phyloP scores from a whole-genome alignment of 1,140 invertebrate species.

The Aphelenchoides avenae region DNA sequence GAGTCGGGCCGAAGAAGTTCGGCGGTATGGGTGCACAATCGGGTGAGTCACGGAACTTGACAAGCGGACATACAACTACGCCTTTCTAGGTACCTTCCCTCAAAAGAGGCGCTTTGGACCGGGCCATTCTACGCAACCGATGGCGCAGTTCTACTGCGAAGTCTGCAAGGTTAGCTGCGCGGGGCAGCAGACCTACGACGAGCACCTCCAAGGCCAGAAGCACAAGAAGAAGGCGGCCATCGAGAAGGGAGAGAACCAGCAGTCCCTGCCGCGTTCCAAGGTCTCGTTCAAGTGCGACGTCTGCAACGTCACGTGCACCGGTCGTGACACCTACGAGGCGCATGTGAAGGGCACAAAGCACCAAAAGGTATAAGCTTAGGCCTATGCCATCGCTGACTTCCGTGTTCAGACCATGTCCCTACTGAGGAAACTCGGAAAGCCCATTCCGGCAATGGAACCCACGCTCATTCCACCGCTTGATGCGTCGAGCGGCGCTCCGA shows the following conservation, averaged over 20 bases:
- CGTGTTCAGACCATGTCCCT: slow-evolving; percentile 19
- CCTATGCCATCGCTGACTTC: no score
- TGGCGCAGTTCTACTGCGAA: slow-evolving; percentile 30
- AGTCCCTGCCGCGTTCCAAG: slow-evolving; percentile 36
- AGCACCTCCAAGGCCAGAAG: slow-evolving; percentile 93
- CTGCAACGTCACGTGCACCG: slow-evolving; percentile 95
- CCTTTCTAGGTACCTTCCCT: neutral
- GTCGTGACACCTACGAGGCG: slow-evolving; percentile 87
- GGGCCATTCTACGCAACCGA: slow-evolving; percentile 18
- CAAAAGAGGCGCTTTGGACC: slow-evolving; percentile 21
- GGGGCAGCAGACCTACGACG: slow-evolving; percentile 85
- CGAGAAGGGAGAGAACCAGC: slow-evolving; percentile 67
- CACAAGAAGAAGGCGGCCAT: slow-evolving; percentile 96
- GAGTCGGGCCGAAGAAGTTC: no score
- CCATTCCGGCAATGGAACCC: slow-evolving; percentile 89
- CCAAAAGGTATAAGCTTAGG: slow-evolving; percentile 36
- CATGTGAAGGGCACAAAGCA: slow-evolving; percentile 95
- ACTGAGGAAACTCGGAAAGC: slow-evolving; percentile 91
- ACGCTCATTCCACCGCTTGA: slow-evolving; percentile 66
- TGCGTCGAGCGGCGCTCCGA: slow-evolving; percentile 4
- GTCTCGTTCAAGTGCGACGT: slow-evolving; percentile 68
- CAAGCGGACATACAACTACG: slow-evolving; percentile 15
- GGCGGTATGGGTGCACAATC: no score
- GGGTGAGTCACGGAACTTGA: neutral
- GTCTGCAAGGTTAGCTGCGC: slow-evolving; percentile 62